Evolutionary conservation across 2,113 vertebrate species (phyloP).

Genomic region (Ivindomyrus marchei): DNA sequence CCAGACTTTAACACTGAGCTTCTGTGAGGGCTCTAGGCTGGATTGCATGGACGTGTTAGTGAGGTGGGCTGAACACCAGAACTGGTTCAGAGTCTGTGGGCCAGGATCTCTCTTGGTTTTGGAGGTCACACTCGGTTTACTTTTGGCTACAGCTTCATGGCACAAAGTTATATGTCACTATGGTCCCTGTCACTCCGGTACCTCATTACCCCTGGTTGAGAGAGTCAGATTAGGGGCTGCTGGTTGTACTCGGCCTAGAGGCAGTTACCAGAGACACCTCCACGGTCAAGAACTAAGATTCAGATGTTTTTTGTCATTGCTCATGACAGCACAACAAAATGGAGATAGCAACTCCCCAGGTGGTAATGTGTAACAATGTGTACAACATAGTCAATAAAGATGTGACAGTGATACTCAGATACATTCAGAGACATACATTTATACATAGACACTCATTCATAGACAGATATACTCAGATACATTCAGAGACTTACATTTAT

Average conservation of each 20-base stretch:
- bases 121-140: not conserved
- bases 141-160: not conserved
- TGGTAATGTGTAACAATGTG: not conserved
- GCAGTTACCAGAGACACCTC: not conserved
- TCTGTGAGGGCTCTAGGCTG: not conserved
- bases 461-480: not conserved
- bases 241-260: not conserved
- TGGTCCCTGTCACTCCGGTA: too few species aligned
- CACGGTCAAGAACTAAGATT: not conserved
- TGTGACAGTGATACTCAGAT: not conserved
- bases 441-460: not conserved
- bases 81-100: not conserved
- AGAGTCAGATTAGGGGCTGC: not conserved
- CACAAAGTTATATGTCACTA: not conserved
- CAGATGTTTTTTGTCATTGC: not conserved
- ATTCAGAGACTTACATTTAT: not conserved
- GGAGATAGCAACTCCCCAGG: not conserved
- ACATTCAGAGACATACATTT: not conserved
- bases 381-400: not conserved
- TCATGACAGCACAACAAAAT: not conserved
- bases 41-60: not conserved
- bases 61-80: too few species aligned
- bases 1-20: not conserved
- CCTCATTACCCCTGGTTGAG: not conserved
- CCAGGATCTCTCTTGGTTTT: not conserved